Evolutionary conservation across 2,797 vertebrate species (phyloP), one percentile per base, ranked within the genome.

Genomic region (Danio tinwini): DNA sequence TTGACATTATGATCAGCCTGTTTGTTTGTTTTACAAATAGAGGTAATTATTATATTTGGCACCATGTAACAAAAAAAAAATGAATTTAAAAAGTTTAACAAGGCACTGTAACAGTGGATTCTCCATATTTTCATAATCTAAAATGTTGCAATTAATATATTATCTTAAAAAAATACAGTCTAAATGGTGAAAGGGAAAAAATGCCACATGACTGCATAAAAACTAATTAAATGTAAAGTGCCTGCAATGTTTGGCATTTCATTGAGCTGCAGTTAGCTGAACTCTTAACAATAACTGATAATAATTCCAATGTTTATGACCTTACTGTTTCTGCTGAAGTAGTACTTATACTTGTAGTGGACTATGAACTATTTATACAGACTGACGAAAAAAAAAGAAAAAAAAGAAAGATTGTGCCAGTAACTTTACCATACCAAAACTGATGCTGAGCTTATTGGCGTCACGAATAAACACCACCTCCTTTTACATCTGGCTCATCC

Each of bases 11-110:
- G 29, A 69, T 78, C 44, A 44, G 55, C 17, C 40, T 11, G 12
- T 49, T 47, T 7, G 44, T 78, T 7, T 62, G 53, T 40, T 49
- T 50, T 39, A 58, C 64, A 59, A 69, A 69, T 50, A 58, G 13
- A 69, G 53, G 39, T 76, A 56, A 49, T 49, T 0, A 29, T 61
- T n/a, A 78, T n/a, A 78, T 61, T 52, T 70, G 65, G 76, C 76
- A 78, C 16, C 1, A 11, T 61, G 29, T 68, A 68, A 68, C 53
- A 59, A 69, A 59, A 67, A 64, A 63, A 59, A 7, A 19, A n/a
- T 13, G 16, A 10, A 47, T 17, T 39, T 5, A 5, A 16, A 64
- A 50, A 74, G 13, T 10, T 65, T 76, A 49, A 53, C 14, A 67
- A 68, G 63, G 19, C 17, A 67, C 62, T 67, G 50, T 58, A 47